Base-by-base conservation (phyloP, 2,113 vertebrate species). In the Capreolus pygargus region DNA sequence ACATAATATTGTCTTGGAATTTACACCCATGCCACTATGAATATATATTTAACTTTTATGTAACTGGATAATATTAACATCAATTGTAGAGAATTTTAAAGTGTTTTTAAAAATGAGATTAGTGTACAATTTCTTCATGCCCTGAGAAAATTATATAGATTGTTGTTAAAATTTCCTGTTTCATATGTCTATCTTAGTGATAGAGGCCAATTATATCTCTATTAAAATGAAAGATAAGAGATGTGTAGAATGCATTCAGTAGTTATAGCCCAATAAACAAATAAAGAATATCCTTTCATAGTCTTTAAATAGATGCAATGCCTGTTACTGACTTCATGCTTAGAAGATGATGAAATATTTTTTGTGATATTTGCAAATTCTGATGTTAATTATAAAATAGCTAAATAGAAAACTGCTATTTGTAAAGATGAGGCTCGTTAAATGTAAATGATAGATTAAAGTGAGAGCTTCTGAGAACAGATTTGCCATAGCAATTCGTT, bases 361-460 rank as follows among this genome's bases (percentile, higher is more conserved):
- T 93, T 94, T 79, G 27, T 3, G 58, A 36, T 61, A 88, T 58
- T 15, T 93, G 5, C 4, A 87, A 92, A 87, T 76, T 57, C 9
- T 88, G 54, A 19, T 9, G 30, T 89, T 94, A 78, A 84, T 94
- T 94, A 45, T 61, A 70, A 96, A 92, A 84, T 89, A 95, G 85
- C 13, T 67, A 89, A 92, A 36, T 86, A 96, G 50, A 70, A 27
- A 90, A 78, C 30, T 52, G 14, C 10, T 94, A 89, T 88, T 60
- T n/a, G 13, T 86, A 87, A 95, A 89, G 21, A 61, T 33, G 19
- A 64, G 16, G 17, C 17, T 82, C 15, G 70, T 84, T 79, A 67
- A 93, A 78, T 90, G 8, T 61, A 92, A 97, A 70, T 78, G 55
- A 83, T 67, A 89, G 30, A 28, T 79, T 64, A 89, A 74, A 95